Evolutionary conservation across 2,113 vertebrate species (phyloP).

Genomic region (Pionites leucogaster): DNA sequence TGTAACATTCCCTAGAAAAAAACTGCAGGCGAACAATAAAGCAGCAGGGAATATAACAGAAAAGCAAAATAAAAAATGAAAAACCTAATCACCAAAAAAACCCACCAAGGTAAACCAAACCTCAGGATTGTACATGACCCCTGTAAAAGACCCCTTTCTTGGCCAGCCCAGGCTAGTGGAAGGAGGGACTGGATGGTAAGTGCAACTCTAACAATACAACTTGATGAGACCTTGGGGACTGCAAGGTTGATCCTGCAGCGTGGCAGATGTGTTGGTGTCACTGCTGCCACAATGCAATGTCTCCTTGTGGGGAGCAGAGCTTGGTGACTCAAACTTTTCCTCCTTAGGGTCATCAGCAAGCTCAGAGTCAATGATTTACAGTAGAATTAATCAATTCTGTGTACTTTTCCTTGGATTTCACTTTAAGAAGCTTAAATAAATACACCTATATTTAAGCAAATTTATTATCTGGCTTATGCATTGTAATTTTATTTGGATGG

Average conservation of each 20-base stretch:
- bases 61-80: background rate
- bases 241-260: background rate
- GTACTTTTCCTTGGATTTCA: background rate
- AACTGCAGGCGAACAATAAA: background rate
- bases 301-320: accelerated
- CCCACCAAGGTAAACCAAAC: background rate
- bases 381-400: background rate
- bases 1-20: background rate
- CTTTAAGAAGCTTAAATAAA: background rate
- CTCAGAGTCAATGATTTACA: background rate
- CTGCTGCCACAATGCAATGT: accelerated
- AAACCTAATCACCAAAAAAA: background rate
- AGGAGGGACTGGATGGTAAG: background rate
- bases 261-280: accelerated
- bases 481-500: background rate
- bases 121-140: accelerated
- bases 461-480: background rate
- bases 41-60: background rate
- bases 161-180: background rate
- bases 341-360: background rate
- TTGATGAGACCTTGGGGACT: background rate
- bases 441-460: background rate
- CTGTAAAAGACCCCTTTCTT: accelerated
- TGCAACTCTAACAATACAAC: background rate
- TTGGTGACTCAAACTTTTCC: background rate